phyloP scores from a whole-genome alignment of 2,797 vertebrate genomes.

The Apogon hyalosoma region DNA sequence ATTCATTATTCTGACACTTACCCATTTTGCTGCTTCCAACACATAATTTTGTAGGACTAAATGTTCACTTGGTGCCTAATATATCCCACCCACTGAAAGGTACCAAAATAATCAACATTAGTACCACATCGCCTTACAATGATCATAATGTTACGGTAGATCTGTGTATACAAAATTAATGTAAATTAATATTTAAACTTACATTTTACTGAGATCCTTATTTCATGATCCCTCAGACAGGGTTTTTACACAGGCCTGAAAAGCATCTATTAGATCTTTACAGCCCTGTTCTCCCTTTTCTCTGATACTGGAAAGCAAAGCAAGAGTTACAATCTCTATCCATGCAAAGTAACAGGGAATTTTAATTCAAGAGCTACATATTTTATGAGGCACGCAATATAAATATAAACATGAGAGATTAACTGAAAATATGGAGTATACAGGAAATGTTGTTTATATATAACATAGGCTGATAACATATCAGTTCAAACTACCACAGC shows the following conservation, averaged over 20 bases:
- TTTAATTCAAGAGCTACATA: not conserved
- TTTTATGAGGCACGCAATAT: not conserved
- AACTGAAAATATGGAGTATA: constrained; percentile 8
- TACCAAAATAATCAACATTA: too few species aligned
- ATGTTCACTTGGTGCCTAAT: too few species aligned
- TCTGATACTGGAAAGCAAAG: constrained; percentile 76
- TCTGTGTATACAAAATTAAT: too few species aligned
- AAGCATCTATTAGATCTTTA: constrained; percentile 81
- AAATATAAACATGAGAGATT: constrained; percentile 9
- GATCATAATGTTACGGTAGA: too few species aligned
- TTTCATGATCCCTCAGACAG: constrained; percentile 74
- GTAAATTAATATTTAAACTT: constrained; percentile 25
- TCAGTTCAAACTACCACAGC: constrained; percentile 18
- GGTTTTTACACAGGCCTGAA: constrained; percentile 80
- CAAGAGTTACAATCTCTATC: constrained; percentile 3
- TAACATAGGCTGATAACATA: constrained; percentile 22
- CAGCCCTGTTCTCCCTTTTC: constrained; percentile 73
- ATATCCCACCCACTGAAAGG: too few species aligned
- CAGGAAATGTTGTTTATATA: constrained; percentile 18
- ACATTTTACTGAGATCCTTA: constrained; percentile 29
- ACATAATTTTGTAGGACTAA: too few species aligned
- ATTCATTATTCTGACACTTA: too few species aligned
- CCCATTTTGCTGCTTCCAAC: too few species aligned
- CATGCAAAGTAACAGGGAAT: not conserved
- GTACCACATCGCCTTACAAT: too few species aligned